Base-by-base conservation (phyloP, 2,113 vertebrate species). In the Plectropomus leopardus region DNA sequence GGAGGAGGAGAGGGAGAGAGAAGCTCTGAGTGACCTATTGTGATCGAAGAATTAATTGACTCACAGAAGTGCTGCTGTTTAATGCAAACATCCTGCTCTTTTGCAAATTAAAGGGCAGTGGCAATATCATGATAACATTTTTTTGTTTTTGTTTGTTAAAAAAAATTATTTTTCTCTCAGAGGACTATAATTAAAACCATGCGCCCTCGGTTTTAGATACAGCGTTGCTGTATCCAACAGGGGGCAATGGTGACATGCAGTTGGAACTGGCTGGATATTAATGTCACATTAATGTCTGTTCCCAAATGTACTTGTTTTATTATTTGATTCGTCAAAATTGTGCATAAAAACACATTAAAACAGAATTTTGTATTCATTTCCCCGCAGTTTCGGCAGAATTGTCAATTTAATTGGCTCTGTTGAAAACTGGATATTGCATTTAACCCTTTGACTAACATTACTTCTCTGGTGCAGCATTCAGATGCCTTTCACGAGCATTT, bases 231-330 rank as follows among this genome's bases (percentile, higher is more conserved):
- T 34, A 7, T 88, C 91, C 91, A 90, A 91, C 76, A 92, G 91
- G 92, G 92, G 92, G 89, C 89, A 86, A 76, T 70, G 86, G 82
- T 77, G 88, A 70, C 81, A 54, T 30, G 63, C 3, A 78, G 36
- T 9, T 54, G 70, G 34, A 28, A 15, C 42, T 51, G 64, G 53
- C 13, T 72, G 26, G 24, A 42, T 66, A 80, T 61, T 59, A 72
- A 76, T 45, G 24, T 26, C 3, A n/a, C 23, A 21, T 24, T n/a
- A 55, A 63, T 40, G 17, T 71, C 53, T 28, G 2, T 2, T 10
- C 34, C 5, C 13, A 50, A 21, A 36, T 36, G 36, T 11, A n/a
- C 51, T 4, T 24, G 0, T 42, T 23, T 40, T 51, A 16, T 42
- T 32, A 19, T 50, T 23, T 10, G 10, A 30, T 45, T 16, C 16